Evolutionary conservation across 30 jellyfish, hydroid and myxozoan species (phyloP).

Genomic region (Mastigias papua): DNA sequence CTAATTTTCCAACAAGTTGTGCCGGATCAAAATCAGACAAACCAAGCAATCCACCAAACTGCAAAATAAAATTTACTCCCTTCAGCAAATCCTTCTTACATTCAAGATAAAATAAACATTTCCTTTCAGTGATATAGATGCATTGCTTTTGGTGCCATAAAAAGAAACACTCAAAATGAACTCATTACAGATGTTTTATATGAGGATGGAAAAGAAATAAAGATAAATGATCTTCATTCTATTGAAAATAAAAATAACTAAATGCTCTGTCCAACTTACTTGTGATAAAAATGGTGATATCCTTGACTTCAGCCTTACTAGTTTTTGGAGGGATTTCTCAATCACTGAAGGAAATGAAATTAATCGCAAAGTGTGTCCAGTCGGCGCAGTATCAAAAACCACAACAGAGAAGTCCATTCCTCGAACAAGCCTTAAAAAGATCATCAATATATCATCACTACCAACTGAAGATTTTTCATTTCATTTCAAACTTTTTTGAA

Average conservation of each 20-base stretch:
- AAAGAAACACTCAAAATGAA: too few species aligned
- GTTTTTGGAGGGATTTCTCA: conserved; percentile 82
- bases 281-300: conserved; percentile 85
- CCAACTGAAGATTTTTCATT: too few species aligned
- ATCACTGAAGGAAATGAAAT: conserved; percentile 94
- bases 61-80: conserved; percentile 8
- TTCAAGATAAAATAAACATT: not conserved
- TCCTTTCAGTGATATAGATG: too few species aligned
- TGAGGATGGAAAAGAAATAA: too few species aligned
- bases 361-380: conserved; percentile 98
- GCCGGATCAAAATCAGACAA: conserved; percentile 77
- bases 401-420: conserved; percentile 95
- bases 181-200: too few species aligned
- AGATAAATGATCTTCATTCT: too few species aligned
- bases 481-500: too few species aligned
- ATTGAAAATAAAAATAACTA: not conserved
- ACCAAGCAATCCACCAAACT: conserved; percentile 94
- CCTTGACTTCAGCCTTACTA: conserved; percentile 80
- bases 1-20: conserved; percentile 78
- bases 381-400: conserved; percentile 99
- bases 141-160: too few species aligned
- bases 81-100: too few species aligned
- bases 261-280: conserved; percentile 34
- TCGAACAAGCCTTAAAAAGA: conserved; percentile 79
- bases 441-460: not conserved